Evolutionary conservation across 1,140 invertebrate genomes (phyloP), one percentile per base, ranked within the genome.

Genomic region (Brachionus rubens): DNA sequence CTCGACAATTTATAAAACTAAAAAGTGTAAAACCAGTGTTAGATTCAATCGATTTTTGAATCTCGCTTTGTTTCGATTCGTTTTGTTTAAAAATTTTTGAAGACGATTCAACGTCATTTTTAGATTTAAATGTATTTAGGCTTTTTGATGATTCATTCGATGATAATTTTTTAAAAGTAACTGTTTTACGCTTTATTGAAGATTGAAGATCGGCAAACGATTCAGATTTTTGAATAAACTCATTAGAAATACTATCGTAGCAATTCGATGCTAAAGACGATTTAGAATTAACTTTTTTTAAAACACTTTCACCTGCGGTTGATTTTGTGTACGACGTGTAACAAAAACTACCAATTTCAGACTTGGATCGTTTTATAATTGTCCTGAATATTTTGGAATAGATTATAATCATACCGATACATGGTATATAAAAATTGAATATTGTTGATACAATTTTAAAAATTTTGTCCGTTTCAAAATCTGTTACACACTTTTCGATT

Each of bases 371-470:
- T 50, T 48, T 72, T 0, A 72, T 36, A 6, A 72, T 72, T 21
- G 50, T 54, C 5, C 19, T 19, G 10, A 72, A 72, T 28, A 72
- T 72, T 30, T 72, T 72, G 21, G 68, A 72, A 50, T 72, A 75
- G 21, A 75, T 40, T 28, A 41, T 28, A 28, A 75, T 75, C 72
- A 75, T 75, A 7, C 48, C 48, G 21, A 75, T 46, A 16, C 41
- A 59, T 75, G 72, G 72, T 16, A 75, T 21, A 59, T 75, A 75
- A 46, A 75, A 75, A 75, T 75, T 75, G 33, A 75, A 54, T 10
- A 75, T 30, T 14, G 72, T 54, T 4, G 72, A 41, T 1, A 52
- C 21, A 46, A 54, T 59, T 33, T 75, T 75, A 30, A 75, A 75
- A 19, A 75, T 54, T 50, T 75, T 75, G 30, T 75, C 48, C 24